These are phyloP conservation scores for Atta texana DNA, from an alignment of 1,140 invertebrate species.

Conservation along the genomic window DNA sequence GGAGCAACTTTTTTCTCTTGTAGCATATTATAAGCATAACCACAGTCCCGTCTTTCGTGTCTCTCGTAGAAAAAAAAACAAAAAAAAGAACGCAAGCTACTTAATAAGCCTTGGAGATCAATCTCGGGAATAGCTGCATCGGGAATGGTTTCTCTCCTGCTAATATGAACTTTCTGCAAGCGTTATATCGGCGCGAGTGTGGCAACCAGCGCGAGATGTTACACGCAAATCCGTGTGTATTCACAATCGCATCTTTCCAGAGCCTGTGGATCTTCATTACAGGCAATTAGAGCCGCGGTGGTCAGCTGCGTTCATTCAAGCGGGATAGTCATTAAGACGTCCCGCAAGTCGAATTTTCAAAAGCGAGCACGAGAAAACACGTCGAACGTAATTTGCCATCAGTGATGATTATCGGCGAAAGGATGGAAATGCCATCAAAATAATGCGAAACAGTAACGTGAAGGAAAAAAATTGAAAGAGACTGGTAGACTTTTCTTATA, in stretches of 20 bases:
- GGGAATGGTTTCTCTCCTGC: not conserved
- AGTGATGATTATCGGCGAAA: conserved; percentile 15
- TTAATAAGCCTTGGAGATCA: conserved; percentile 44
- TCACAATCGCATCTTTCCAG: not conserved
- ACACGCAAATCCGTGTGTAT: conserved; percentile 24
- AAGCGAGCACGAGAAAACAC: not conserved
- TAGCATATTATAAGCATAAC: conserved; percentile 22
- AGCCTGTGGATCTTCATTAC: conserved; percentile 47
- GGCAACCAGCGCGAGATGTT: not conserved
- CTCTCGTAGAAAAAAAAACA: not conserved
- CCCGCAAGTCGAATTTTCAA: conserved; percentile 41
- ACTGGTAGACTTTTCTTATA: not conserved
- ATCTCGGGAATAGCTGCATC: conserved; percentile 10
- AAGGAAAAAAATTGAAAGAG: not conserved
- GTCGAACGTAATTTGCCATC: conserved; percentile 25
- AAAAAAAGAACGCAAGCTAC: not conserved
- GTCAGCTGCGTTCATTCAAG: conserved; percentile 8
- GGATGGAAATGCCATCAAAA: conserved; percentile 15
- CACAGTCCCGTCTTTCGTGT: conserved; percentile 10
- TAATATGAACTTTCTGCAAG: conserved; percentile 69
- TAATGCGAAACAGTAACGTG: not conserved
- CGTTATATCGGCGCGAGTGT: conserved; percentile 39
- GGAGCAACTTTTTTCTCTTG: not conserved
- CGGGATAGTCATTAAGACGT: conserved; percentile 26
- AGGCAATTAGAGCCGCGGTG: conserved; percentile 65